Conservation (phyloP, 1,140 invertebrate species). For the Drosophila nasuta region DNA sequence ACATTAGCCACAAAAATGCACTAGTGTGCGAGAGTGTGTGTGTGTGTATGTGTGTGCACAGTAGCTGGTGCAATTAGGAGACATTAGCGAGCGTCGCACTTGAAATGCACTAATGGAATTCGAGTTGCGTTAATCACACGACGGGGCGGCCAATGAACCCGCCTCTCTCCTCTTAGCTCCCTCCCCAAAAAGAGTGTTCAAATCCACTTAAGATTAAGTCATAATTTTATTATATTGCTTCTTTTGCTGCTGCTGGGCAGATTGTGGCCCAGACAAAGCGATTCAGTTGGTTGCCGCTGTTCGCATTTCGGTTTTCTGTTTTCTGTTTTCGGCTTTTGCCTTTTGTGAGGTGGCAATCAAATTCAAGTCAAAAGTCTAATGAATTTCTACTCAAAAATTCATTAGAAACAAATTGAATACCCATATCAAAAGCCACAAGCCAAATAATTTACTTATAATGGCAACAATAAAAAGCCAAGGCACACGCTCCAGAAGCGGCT, state of each 20-base stretch:
- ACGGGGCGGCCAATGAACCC: conserved; percentile 27
- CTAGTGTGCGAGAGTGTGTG: background rate
- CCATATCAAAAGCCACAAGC: conserved; percentile 78
- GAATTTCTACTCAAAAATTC: conserved; percentile 80
- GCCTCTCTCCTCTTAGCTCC: background rate
- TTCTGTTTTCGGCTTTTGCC: background rate
- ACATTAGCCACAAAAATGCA: conserved; percentile 43
- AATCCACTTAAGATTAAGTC: conserved; percentile 81
- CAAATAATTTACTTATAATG: conserved; percentile 63
- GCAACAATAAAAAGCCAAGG: conserved; percentile 14
- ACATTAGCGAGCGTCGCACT: conserved; percentile 45
- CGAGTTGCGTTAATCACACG: conserved; percentile 44
- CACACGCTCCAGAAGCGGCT: background rate
- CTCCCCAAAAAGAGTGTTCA: conserved; percentile 42
- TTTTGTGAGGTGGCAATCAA: conserved; percentile 47
- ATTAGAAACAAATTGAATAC: conserved; percentile 73
- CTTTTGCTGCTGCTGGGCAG: background rate
- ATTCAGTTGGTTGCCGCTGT: conserved; percentile 8
- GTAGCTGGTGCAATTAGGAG: conserved; percentile 41
- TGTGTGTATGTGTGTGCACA: conserved; percentile 11
- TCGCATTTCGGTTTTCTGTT: too few species aligned
- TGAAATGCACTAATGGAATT: conserved; percentile 54
- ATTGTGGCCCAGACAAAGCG: conserved; percentile 5
- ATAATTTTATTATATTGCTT: conserved; percentile 44
- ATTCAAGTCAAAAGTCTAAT: conserved; percentile 64